These are phyloP conservation scores for Acholoe squamosa DNA, from an alignment of 2,888 invertebrate species.

Conservation along the genomic window DNA sequence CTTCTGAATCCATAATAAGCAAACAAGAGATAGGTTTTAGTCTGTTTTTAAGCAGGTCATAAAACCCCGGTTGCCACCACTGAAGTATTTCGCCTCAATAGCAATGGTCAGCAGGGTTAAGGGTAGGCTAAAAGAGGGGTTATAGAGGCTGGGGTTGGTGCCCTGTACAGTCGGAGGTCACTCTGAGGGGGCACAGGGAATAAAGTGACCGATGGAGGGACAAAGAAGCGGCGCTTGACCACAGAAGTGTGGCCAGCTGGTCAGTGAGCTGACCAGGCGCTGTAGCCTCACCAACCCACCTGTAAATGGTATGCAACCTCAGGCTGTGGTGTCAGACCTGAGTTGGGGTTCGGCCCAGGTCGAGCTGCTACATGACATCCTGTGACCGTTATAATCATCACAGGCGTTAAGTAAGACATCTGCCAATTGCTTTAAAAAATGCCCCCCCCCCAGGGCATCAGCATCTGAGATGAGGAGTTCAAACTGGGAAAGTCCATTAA, in stretches of 20 bases:
- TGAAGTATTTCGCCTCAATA: constrained; percentile 26
- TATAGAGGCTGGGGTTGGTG: constrained; percentile 30
- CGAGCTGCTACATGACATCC: background rate
- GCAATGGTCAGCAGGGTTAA: background rate
- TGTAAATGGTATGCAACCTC: constrained; percentile 59
- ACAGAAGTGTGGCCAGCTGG: constrained; percentile 59
- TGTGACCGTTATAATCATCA: constrained; percentile 28
- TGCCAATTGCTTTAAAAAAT: background rate
- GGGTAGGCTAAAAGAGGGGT: background rate
- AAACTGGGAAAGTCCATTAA: too few relatives aligned
- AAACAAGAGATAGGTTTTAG: background rate
- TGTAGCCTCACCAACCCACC: background rate
- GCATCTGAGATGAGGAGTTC: background rate
- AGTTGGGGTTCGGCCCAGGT: background rate
- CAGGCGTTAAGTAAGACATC: constrained; percentile 26
- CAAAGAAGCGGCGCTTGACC: constrained; percentile 56
- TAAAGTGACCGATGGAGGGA: constrained; percentile 55
- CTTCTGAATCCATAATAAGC: constrained; percentile 14
- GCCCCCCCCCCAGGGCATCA: background rate
- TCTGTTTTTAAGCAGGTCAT: background rate
- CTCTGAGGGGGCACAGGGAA: constrained; percentile 22
- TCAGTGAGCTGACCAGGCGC: background rate
- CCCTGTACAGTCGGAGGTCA: constrained; percentile 50
- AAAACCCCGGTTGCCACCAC: background rate
- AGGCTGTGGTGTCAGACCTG: background rate